A percentile compares a stretch with the other conserved stretches of the same genome.
phyloP scores from a whole-genome alignment of 2,888 invertebrate genomes.

The Lasioglossum zephyrum region DNA sequence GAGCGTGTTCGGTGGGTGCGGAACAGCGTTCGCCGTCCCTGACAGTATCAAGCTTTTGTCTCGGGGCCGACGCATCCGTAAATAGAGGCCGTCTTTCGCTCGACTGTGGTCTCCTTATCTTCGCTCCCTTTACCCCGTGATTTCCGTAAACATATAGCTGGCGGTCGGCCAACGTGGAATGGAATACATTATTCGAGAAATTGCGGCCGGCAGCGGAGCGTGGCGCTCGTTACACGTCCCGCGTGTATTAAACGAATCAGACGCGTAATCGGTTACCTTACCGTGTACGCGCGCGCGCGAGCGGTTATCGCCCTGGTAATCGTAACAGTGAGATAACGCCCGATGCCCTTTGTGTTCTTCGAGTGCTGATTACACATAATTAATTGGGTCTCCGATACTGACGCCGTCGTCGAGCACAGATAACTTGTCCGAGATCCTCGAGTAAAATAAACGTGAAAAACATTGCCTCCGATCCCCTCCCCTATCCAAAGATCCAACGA shows the following conservation, averaged over 20 bases:
- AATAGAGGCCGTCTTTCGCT: conserved; percentile 50
- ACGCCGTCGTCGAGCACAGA: not conserved
- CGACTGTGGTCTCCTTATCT: conserved; percentile 46
- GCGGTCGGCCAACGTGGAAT: conserved; percentile 68
- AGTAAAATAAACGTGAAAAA: not conserved
- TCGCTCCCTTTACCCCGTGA: conserved; percentile 49
- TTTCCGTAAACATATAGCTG: conserved; percentile 79
- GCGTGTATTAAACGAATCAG: not conserved
- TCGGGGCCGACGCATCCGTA: conserved; percentile 44
- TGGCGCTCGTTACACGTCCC: conserved; percentile 2
- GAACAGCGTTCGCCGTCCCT: not conserved
- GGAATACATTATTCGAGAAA: conserved; percentile 64
- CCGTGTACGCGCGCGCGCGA: not conserved
- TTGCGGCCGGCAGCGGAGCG: conserved; percentile 37
- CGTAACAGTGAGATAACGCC: conserved; percentile 10
- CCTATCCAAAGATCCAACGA: too few relatives aligned
- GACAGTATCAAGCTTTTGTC: conserved; percentile 49
- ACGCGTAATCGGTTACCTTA: conserved; percentile 10
- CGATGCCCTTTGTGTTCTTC: not conserved
- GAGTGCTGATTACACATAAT: conserved; percentile 9
- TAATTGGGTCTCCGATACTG: not conserved
- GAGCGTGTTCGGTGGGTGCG: not conserved
- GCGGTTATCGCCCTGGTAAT: not conserved
- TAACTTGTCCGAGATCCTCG: not conserved
- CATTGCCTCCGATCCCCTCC: not conserved